These are phyloP conservation scores for Budorcas taxicolor DNA, from an alignment of 2,113 vertebrate genomes.

Conservation along the genomic window DNA sequence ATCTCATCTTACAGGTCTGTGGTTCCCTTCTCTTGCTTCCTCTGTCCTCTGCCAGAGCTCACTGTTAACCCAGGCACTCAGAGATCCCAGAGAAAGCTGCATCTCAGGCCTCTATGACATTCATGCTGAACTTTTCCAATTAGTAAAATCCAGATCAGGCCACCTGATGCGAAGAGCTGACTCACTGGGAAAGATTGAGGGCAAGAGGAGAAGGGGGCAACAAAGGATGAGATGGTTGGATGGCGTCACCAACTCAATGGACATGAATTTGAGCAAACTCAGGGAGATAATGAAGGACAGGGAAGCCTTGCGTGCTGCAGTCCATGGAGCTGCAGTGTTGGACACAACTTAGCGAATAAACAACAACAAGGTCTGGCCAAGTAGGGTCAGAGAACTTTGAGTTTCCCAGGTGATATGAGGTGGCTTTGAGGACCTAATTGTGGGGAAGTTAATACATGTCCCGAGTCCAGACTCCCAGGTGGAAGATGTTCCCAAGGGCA, in stretches of 20 bases:
- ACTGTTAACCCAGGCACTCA: neutral
- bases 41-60: neutral
- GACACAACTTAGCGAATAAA: neutral
- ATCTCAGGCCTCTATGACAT: neutral
- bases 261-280: neutral
- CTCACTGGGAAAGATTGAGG: neutral
- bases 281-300: neutral
- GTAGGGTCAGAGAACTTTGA: neutral
- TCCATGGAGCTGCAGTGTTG: neutral
- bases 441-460: neutral
- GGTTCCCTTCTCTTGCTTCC: neutral
- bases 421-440: neutral
- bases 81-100: neutral
- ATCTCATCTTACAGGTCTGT: neutral
- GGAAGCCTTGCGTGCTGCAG: neutral
- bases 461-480: neutral
- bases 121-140: neutral
- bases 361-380: neutral
- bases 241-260: neutral
- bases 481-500: neutral
- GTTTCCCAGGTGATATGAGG: neutral
- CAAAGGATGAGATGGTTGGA: neutral
- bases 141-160: neutral
- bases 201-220: neutral
- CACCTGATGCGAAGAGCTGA: neutral